phyloP scores from a whole-genome alignment of 2,888 invertebrate species.

The Theretra japonica region DNA sequence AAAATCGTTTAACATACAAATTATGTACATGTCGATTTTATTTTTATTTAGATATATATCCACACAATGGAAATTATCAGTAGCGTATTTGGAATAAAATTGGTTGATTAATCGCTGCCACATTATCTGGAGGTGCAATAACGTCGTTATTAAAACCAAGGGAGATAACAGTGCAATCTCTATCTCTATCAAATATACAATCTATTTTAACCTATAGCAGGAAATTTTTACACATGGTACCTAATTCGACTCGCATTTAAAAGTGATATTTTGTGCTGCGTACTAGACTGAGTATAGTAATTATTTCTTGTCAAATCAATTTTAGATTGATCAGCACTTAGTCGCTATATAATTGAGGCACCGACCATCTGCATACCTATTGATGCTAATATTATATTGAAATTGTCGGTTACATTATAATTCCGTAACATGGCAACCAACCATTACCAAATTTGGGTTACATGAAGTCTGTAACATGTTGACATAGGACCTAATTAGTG shows the following conservation, averaged over 20 bases:
- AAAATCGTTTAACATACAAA: not conserved
- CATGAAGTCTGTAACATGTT: conserved; percentile 2
- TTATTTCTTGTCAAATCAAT: conserved; percentile 6
- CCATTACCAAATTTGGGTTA: not conserved
- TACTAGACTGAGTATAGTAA: not conserved
- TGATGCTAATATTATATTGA: not conserved
- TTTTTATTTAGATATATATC: not conserved
- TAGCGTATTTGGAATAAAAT: conserved; percentile 1
- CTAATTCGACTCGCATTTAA: too few relatives aligned
- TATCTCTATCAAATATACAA: conserved; percentile 29
- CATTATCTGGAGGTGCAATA: conserved; percentile 22
- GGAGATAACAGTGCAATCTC: conserved; percentile 37
- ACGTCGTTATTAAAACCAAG: conserved; percentile 34
- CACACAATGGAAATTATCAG: conserved; percentile 8
- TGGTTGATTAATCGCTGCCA: conserved; percentile 1
- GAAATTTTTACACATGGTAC: not conserved
- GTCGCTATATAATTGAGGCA: not conserved
- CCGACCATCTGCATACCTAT: not conserved
- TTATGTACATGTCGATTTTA: not conserved
- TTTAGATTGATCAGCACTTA: not conserved
- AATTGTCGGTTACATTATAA: not conserved
- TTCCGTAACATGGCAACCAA: not conserved
- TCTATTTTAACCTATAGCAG: not conserved
- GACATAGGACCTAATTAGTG: not conserved
- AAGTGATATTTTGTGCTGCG: not conserved